Base-by-base conservation (phyloP, 2,113 vertebrate genomes). In the Passer montanus region DNA sequence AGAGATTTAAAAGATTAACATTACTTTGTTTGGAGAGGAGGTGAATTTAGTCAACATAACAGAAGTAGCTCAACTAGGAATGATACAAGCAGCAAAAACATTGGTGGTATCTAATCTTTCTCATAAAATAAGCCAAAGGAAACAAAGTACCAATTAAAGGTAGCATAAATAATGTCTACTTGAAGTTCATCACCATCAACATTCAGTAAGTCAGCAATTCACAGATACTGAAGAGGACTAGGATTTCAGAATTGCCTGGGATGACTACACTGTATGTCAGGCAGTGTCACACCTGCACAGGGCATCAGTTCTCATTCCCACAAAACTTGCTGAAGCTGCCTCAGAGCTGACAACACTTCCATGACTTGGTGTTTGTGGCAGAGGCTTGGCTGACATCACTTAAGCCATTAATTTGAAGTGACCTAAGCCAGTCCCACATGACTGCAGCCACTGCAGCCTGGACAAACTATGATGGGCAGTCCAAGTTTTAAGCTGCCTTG, bases 1-100 rank as follows among this genome's bases (percentile, higher is more conserved):
- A 95, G 53, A 91, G 94, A 95, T 94, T 95, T 84, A 84, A 68
- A 92, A 97, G 92, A 96, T 95, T 91, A 96, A 93, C 31, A 58
- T 73, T 44, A 86, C 56, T 94, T 86, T 77, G 27, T 78, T 89
- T 81, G 77, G 49, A 86, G 53, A 87, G 49, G 83, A 93, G 52
- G 30, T 86, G 47, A 95, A 86, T 87, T 89, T 66, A 84, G 37
- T 69, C 63, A 70, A 52, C 13, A 16, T 23, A 89, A 82, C 37
- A 81, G 85, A 88, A 84, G 37, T 10, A 70, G 35, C 77, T 47
- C 53, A 84, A 88, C 52, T 41, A 78, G 46, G 50, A 93, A 78
- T 0, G 1, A 49, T 4, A 80, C 3, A 37, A 2, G 19, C 43
- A 90, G 30, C 63, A 93, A 55, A 85, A 56, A 8, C n/a, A 62